Percentiles rank a stretch among this genome's conserved stretches.
These are phyloP conservation scores for Parthenolecanium corni DNA, from an alignment of 2,888 invertebrate genomes.

Conservation along the genomic window DNA sequence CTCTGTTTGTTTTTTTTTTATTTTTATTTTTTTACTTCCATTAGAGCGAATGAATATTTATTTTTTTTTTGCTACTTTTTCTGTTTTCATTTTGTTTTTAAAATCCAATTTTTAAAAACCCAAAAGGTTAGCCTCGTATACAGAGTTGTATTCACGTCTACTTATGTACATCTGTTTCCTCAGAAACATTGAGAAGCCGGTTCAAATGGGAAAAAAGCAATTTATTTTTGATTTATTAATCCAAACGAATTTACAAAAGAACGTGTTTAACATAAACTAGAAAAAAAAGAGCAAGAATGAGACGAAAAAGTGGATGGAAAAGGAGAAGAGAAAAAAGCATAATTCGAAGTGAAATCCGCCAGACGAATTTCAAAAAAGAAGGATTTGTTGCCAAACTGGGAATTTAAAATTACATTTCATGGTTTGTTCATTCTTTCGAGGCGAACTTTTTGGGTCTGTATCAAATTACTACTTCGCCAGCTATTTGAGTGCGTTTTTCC, in stretches of 20 bases:
- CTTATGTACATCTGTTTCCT: background rate
- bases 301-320: conserved; percentile 7
- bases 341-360: conserved; percentile 4
- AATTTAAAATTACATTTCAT: conserved; percentile 24
- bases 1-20: no score
- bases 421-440: conserved; percentile 11
- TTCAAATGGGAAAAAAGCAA: conserved; percentile 2
- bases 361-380: conserved; percentile 17
- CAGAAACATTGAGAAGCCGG: background rate
- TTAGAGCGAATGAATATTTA: no score
- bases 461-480: conserved; percentile 18
- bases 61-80: no score
- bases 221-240: conserved; percentile 25
- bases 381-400: conserved; percentile 22
- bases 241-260: background rate
- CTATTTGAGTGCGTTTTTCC: conserved; percentile 9
- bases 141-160: background rate
- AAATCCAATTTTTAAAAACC: no score
- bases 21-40: no score
- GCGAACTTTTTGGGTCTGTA: conserved; percentile 17
- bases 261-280: background rate
- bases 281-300: background rate
- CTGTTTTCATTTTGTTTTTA: no score
- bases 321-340: conserved; percentile 10
- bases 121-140: no score